A percentile compares a stretch with the other conserved stretches of the same genome.
Evolutionary conservation across 1,140 invertebrate genomes (phyloP).

Genomic region (Drosophila murphyi): DNA sequence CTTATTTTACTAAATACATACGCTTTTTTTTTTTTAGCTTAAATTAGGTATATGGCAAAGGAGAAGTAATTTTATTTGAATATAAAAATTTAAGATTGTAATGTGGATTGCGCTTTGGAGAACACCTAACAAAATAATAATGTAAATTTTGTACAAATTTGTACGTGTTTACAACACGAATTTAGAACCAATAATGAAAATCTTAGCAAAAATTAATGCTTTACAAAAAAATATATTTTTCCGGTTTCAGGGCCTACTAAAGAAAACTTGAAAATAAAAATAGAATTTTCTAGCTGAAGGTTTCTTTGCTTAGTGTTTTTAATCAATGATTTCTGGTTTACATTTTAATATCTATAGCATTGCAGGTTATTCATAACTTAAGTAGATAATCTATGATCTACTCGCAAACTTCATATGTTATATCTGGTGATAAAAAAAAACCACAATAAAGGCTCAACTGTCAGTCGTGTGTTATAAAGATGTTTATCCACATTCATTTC

Average conservation of each 20-base stretch:
- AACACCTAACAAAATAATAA: conserved; percentile 52
- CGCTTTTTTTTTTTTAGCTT: not conserved
- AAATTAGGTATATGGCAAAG: too few relatives aligned
- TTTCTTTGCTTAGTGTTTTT: too few relatives aligned
- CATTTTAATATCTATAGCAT: too few relatives aligned
- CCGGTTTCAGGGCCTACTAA: conserved; percentile 9
- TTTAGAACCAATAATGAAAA: conserved; percentile 23
- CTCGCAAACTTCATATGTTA: too few relatives aligned
- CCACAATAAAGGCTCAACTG: too few relatives aligned
- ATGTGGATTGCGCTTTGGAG: not conserved
- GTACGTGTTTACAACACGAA: conserved; percentile 46
- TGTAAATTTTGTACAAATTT: conserved; percentile 24
- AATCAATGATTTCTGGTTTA: too few relatives aligned
- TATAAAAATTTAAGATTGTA: not conserved
- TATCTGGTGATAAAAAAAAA: too few relatives aligned
- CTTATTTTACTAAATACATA: conserved; percentile 1
- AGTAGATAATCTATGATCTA: too few relatives aligned
- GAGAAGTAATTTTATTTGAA: too few relatives aligned
- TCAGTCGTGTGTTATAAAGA: not conserved
- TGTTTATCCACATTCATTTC: not conserved
- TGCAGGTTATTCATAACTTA: too few relatives aligned
- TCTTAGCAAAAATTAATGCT: not conserved
- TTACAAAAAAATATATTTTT: not conserved
- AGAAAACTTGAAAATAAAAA: not conserved
- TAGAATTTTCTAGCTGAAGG: too few relatives aligned